Percentiles rank a stretch among this genome's conserved stretches.
These are phyloP conservation scores for Bombus ignitus DNA, from an alignment of 1,140 invertebrate genomes.

Conservation along the genomic window DNA sequence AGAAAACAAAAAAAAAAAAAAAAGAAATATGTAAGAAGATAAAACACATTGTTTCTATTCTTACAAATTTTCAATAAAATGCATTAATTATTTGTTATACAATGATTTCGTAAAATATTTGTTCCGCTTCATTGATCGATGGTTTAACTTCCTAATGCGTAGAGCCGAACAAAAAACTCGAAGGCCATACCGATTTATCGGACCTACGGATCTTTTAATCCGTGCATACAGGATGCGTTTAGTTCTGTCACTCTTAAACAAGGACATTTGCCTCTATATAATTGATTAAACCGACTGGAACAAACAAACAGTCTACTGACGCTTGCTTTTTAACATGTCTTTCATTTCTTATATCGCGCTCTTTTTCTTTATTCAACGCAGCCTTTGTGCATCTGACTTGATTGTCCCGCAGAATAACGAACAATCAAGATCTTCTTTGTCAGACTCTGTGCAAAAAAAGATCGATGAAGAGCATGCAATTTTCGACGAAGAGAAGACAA, in stretches of 20 bases:
- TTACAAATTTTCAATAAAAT: background rate
- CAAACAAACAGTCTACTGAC: background rate
- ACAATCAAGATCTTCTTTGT: slow-evolving; percentile 22
- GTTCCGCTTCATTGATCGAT: background rate
- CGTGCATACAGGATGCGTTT: slow-evolving; percentile 62
- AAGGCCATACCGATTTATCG: background rate
- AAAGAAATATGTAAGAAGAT: background rate
- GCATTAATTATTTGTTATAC: background rate
- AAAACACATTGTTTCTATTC: background rate
- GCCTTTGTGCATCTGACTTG: slow-evolving; percentile 18
- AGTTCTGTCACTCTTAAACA: slow-evolving; percentile 47
- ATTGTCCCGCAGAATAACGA: background rate
- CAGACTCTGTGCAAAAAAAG: slow-evolving; percentile 48
- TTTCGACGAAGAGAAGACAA: slow-evolving; percentile 52
- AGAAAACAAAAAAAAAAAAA: background rate
- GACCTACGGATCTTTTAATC: background rate
- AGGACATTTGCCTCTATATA: slow-evolving; percentile 60
- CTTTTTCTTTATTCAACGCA: background rate
- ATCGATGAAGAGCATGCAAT: slow-evolving; percentile 37
- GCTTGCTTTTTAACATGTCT: background rate
- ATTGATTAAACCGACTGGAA: slow-evolving; percentile 21
- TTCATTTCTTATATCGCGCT: background rate
- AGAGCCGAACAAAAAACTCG: too few relatives aligned
- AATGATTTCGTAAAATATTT: background rate
- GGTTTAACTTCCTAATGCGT: background rate